These are phyloP conservation scores for Mesopsocus fuscifrons DNA, from an alignment of 2,888 invertebrate species.

Conservation along the genomic window DNA sequence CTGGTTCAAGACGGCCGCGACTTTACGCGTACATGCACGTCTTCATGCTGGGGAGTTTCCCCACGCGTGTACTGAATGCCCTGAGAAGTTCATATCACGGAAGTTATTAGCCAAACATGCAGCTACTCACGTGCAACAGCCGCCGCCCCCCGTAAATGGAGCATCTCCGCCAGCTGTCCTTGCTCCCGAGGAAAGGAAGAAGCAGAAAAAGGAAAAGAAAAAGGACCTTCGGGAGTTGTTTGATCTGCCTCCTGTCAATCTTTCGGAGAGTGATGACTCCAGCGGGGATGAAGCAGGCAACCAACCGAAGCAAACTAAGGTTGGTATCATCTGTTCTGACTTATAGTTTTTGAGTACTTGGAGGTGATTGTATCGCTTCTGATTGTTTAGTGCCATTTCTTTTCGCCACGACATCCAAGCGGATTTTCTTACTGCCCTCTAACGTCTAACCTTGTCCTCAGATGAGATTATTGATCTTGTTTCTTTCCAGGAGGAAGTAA, in stretches of 20 bases:
- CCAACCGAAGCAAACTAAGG: too few species aligned
- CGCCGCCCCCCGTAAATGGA: conserved; percentile 15
- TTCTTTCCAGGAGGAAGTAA: too few species aligned
- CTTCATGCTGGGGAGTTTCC: conserved; percentile 52
- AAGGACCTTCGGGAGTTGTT: conserved; percentile 39
- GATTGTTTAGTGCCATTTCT: too few species aligned
- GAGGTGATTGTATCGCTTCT: too few species aligned
- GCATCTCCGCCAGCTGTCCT: conserved; percentile 14
- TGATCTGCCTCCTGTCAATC: conserved; percentile 60
- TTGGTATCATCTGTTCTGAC: too few species aligned
- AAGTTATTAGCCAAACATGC: conserved; percentile 56
- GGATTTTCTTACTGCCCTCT: too few species aligned
- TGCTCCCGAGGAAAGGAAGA: conserved; percentile 17
- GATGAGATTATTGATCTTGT: too few species aligned
- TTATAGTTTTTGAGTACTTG: too few species aligned
- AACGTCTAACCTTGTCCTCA: too few species aligned
- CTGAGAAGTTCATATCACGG: conserved; percentile 61
- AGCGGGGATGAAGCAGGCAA: conserved; percentile 29
- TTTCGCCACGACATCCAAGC: too few species aligned
- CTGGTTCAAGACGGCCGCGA: conserved; percentile 40
- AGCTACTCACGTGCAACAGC: conserved; percentile 34
- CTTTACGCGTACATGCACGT: conserved; percentile 66
- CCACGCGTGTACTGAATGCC: conserved; percentile 54
- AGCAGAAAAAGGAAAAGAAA: conserved; percentile 24
- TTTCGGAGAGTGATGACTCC: conserved; percentile 58